Base-by-base conservation (phyloP, 2,113 vertebrate species). In the Synodontis membranacea region DNA sequence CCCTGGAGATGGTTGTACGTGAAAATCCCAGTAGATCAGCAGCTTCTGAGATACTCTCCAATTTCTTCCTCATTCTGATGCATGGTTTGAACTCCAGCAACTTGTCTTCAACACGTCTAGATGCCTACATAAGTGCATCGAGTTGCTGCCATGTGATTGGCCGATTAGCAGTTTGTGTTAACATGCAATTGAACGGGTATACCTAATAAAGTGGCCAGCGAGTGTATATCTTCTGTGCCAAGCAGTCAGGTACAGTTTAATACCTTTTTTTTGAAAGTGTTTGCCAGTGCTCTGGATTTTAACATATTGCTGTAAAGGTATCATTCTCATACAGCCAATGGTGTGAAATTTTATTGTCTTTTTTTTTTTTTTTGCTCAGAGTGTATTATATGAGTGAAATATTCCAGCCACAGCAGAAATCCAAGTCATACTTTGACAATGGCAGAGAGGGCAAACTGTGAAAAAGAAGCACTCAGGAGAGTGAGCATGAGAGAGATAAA, bases 391-490 rank as follows among this genome's bases (percentile, higher is more conserved):
- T 60, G 7, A 31, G 9, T 23, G 14, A 84, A 58, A 50, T 42
- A 60, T 5, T 44, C 0, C 23, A 50, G 28, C 39, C 39, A 42
- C 10, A 74, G 70, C 39, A 76, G 64, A 84, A 56, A 52, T 66
- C 81, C 25, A 62, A 25, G 46, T 31, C 15, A 2, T 5, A 31
- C 23, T 5, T 14, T 7, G 37, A 60, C 31, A 25, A 4, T n/a
- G 52, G 54, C 7, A 0, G 21, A 39, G 78, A 48, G 62, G 4
- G 11, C 70, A 84, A 68, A 34, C 76, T 44, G 64, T 87, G 0
- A 84, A 60, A 54, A 58, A 74, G 19, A 52, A 76, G 48, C 21
- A 34, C 72, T 50, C 68, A 31, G 75, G 28, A 87, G 64, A 25
- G 80, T 9, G 3, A 28, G 46, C 28, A 28, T 5, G 23, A 86